Conservation (phyloP, 2,113 vertebrate species). For the Amphiprion ocellaris region DNA sequence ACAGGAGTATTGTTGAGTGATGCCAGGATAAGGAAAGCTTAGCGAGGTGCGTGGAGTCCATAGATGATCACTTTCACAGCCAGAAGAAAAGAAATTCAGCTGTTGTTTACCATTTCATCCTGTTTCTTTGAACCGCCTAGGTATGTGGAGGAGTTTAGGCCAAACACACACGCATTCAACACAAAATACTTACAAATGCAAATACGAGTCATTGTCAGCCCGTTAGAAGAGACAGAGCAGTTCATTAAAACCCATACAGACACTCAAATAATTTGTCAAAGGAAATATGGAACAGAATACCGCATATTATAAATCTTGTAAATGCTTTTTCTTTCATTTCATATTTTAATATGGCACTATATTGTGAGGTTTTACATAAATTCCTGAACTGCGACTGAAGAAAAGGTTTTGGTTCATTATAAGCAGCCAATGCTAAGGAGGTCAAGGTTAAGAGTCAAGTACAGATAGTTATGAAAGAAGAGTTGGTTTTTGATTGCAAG, state of each 20-base stretch:
- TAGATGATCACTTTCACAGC: constrained; percentile 66
- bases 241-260: constrained; percentile 5
- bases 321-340: not conserved
- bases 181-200: constrained; percentile 10
- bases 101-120: constrained; percentile 62
- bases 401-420: too few species aligned
- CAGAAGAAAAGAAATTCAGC: constrained; percentile 39
- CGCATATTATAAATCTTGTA: not conserved
- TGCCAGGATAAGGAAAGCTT: constrained; percentile 66
- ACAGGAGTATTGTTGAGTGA: constrained; percentile 33
- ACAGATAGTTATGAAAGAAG: not conserved
- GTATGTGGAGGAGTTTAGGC: constrained; percentile 40
- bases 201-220: constrained; percentile 18
- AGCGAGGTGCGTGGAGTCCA: constrained; percentile 42
- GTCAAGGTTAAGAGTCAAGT: not conserved
- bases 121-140: constrained; percentile 53
- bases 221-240: constrained; percentile 19
- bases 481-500: not conserved
- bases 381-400: too few species aligned
- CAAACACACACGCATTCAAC: not conserved
- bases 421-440: too few species aligned
- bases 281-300: not conserved
- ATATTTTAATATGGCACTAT: not conserved
- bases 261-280: not conserved
- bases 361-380: too few species aligned